Conservation (phyloP, 2,888 invertebrate genomes). For the Mesodorylaimus sp. region DNA sequence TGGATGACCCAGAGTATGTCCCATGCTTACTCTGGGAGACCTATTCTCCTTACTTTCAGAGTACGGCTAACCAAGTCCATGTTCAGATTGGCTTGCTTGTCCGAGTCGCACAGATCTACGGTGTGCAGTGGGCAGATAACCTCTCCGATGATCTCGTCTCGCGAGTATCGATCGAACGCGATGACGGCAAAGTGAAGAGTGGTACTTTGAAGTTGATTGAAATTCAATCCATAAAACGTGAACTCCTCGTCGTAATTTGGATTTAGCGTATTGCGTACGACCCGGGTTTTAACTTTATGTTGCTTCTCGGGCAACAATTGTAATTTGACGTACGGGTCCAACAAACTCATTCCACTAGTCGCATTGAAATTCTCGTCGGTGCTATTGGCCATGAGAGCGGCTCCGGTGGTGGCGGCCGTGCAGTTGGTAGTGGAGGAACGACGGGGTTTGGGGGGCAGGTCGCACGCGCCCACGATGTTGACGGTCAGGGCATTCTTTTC, state of each 20-base stretch:
- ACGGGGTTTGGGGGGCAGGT: slow-evolving; percentile 17
- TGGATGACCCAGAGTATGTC: no score
- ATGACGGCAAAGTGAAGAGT: slow-evolving; percentile 60
- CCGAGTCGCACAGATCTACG: slow-evolving; percentile 44
- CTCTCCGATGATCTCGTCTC: slow-evolving; percentile 95
- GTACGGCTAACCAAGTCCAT: slow-evolving; percentile 10
- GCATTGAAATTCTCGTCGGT: no score
- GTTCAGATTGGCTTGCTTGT: slow-evolving; percentile 13
- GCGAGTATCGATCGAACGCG: slow-evolving; percentile 88
- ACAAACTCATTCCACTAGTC: slow-evolving; percentile 17
- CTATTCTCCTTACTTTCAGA: slow-evolving; percentile 11
- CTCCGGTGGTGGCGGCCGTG: background rate
- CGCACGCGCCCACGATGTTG: slow-evolving; percentile 20
- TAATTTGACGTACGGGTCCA: slow-evolving; percentile 89
- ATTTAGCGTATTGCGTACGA: slow-evolving; percentile 79
- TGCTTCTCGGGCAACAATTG: slow-evolving; percentile 91
- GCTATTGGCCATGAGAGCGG: no score
- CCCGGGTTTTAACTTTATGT: slow-evolving; percentile 81
- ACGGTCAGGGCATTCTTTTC: slow-evolving; percentile 22
- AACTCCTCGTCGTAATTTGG: slow-evolving; percentile 97
- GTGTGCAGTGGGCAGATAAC: slow-evolving; percentile 50
- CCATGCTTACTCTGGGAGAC: no score
- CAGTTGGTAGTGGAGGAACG: background rate
- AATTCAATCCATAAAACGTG: slow-evolving; percentile 65
- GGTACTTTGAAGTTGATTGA: slow-evolving; percentile 41